These are phyloP conservation scores for Cantharis lateralis DNA, from an alignment of 2,888 invertebrate genomes.

Conservation along the genomic window DNA sequence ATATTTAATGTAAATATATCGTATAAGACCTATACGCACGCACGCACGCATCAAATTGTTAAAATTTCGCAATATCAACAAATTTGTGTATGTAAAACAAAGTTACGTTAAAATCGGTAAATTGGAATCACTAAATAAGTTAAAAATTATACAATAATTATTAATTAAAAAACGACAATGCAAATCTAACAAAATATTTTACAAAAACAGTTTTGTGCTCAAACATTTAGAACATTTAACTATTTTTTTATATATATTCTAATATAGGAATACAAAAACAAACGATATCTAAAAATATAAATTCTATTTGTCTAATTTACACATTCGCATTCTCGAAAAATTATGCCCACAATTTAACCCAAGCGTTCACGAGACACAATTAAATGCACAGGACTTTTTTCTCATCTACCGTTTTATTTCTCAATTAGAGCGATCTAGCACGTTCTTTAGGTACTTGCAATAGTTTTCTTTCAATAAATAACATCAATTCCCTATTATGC, in stretches of 20 bases:
- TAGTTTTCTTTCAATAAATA: background rate
- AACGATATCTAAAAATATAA: constrained; percentile 4
- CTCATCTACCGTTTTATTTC: background rate
- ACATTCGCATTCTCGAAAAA: background rate
- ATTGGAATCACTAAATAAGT: background rate
- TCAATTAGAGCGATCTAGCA: background rate
- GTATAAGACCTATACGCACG: background rate
- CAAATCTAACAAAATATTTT: constrained; percentile 1
- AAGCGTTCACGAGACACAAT: background rate
- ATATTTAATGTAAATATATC: constrained; percentile 11
- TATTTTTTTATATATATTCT: background rate
- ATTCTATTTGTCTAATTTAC: constrained; percentile 3
- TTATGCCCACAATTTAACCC: background rate
- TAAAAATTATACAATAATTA: background rate
- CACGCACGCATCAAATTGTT: constrained; percentile 11
- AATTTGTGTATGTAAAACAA: background rate
- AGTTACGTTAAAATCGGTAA: background rate
- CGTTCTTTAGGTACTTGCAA: background rate
- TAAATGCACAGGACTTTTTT: constrained; percentile 3
- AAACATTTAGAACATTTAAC: background rate
- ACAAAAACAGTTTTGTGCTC: constrained; percentile 2
- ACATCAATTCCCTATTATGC: constrained; percentile 1
- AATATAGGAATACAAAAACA: constrained; percentile 1
- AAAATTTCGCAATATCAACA: background rate
- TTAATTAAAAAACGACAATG: background rate